These are phyloP conservation scores for Acanthosepion pharaonis DNA, from an alignment of 2,888 invertebrate species.

Conservation along the genomic window DNA sequence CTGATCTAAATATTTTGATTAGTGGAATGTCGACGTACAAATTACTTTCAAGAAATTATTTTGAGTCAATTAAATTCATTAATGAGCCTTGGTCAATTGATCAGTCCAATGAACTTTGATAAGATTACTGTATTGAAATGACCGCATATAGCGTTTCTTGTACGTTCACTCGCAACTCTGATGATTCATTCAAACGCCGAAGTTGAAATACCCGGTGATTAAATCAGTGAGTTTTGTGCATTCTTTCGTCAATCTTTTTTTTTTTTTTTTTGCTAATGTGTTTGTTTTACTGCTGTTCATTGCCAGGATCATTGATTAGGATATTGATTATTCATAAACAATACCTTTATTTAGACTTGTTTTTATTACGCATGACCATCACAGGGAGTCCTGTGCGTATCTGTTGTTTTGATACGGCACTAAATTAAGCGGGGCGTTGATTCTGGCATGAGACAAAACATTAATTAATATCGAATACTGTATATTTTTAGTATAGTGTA, in stretches of 20 bases:
- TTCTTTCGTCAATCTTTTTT: not conserved
- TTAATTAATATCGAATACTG: not conserved
- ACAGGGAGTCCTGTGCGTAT: not conserved
- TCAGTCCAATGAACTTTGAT: too few species aligned
- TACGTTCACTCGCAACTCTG: too few species aligned
- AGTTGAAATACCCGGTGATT: not conserved
- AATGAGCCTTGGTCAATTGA: too few species aligned
- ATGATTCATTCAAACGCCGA: not conserved
- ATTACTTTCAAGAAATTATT: too few species aligned
- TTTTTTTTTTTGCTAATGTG: not conserved
- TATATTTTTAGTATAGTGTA: not conserved
- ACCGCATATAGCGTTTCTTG: too few species aligned
- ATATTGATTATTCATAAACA: not conserved
- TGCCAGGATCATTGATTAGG: slow-evolving; percentile 1
- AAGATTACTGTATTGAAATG: too few species aligned
- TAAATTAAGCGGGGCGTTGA: not conserved
- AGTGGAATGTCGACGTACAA: too few species aligned
- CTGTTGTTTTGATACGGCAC: slow-evolving; percentile 11
- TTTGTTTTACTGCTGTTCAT: not conserved
- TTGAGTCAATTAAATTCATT: too few species aligned
- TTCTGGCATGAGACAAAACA: not conserved
- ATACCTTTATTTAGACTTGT: not conserved
- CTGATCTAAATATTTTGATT: too few species aligned
- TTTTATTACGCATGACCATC: not conserved
- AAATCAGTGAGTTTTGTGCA: not conserved